A percentile compares a stretch with the other conserved stretches of the same genome.
Evolutionary conservation across 1,140 invertebrate genomes (phyloP).

Genomic region (Nautilus pompilius): DNA sequence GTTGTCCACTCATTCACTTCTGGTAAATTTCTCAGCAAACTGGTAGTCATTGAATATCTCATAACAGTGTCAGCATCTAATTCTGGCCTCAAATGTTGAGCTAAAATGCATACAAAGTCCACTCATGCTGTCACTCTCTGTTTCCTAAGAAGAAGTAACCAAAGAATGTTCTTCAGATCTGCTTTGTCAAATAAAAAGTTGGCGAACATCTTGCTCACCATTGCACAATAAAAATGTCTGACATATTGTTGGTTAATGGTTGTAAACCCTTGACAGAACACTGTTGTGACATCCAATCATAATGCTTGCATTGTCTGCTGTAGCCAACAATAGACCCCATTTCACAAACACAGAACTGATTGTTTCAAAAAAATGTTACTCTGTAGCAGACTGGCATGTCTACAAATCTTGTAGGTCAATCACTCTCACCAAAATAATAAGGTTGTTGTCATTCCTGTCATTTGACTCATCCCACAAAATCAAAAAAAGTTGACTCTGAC

Average conservation of each 20-base stretch:
- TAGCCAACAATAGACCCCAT: too few species aligned
- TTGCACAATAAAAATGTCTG: neutral
- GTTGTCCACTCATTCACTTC: neutral
- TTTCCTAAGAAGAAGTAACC: neutral
- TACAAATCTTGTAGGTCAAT: too few species aligned
- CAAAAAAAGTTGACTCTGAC: too few species aligned
- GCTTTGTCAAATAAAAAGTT: constrained; percentile 6
- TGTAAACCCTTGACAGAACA: constrained; percentile 15
- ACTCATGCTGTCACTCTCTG: too few species aligned
- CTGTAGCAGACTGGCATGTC: too few species aligned
- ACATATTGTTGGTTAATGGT: constrained; percentile 4
- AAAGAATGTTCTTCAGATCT: neutral
- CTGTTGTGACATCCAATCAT: constrained; percentile 16
- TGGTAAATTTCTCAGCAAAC: neutral
- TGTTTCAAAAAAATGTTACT: too few species aligned
- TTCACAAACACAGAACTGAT: too few species aligned
- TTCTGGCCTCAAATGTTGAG: neutral
- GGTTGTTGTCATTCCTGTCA: too few species aligned
- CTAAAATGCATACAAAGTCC: too few species aligned
- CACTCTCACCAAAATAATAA: too few species aligned
- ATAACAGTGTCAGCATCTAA: neutral
- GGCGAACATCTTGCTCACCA: neutral
- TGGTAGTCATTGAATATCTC: too few species aligned
- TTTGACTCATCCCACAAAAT: too few species aligned
- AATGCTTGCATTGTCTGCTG: constrained; percentile 15